Base-by-base conservation (phyloP, 2,888 invertebrate genomes). In the Acleris literana region DNA sequence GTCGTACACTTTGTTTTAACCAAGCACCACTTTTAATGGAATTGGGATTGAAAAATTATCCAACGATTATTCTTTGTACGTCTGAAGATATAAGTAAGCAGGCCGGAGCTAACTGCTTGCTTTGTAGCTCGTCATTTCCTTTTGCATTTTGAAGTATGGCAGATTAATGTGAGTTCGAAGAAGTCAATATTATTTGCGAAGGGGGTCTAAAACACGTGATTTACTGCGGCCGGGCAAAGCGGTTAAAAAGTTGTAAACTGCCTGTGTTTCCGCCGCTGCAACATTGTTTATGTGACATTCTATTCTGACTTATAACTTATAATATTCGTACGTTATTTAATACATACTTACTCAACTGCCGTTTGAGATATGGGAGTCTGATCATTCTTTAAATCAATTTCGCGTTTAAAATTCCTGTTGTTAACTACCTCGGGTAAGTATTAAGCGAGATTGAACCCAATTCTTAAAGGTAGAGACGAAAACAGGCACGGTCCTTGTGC, bases 191-290 rank as follows among this genome's bases (percentile, higher is more conserved):
- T 90, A 90, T 90, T 90, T 90, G 86, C 87, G 88, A 89, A 89
- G 86, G 87, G 85, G 87, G 86, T 86, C 87, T 86, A 85, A 85
- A 85, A 82, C 80, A 80, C 74, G 80, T 92, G 92, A 92, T 92
- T 92, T 92, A 92, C 88, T 83, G 86, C 89, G 83, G 79, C 83
- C 84, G 85, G 80, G 78, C 80, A 76, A 79, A 69, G 87, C 81
- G 86, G 87, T 91, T 92, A 92, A 92, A 92, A 92, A 90, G 91
- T 90, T 91, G 89, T 91, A 91, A 92, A 92, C 88, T 82, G 88
- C 84, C 79, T 85, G 87, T 88, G 89, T 90, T 91, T 92, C 91
- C 92, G 91, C 84, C 81, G 85, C 76, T 75, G 88, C 90, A 90
- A 91, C 91, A 88, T 74, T 90, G 91, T 91, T 72, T 57, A 61